Conservation (phyloP, 2,888 invertebrate genomes). For the Drosophila mettleri region DNA sequence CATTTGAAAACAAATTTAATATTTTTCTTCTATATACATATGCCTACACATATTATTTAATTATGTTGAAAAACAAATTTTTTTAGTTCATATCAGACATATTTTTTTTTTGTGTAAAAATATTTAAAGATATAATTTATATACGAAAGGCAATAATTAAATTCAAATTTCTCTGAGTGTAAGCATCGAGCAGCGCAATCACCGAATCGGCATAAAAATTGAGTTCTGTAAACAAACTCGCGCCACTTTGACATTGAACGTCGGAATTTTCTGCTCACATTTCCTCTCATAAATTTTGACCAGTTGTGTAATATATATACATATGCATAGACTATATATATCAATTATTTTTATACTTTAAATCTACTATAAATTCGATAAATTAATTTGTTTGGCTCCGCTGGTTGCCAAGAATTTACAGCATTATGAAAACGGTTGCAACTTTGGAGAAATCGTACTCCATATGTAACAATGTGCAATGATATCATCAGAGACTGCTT, state of each 20-base stretch:
- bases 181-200: conserved; percentile 16
- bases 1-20: too few relatives aligned
- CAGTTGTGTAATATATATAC: conserved; percentile 63
- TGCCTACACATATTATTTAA: too few relatives aligned
- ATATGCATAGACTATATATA: neutral
- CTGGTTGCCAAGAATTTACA: conserved; percentile 60
- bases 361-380: conserved; percentile 43
- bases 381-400: conserved; percentile 58
- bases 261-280: conserved; percentile 46
- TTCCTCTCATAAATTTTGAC: conserved; percentile 73
- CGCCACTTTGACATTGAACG: conserved; percentile 71
- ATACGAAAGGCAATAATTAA: too few relatives aligned
- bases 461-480: conserved; percentile 39
- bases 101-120: too few relatives aligned
- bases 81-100: too few relatives aligned
- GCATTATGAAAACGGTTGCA: conserved; percentile 30
- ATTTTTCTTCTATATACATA: too few relatives aligned
- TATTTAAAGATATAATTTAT: too few relatives aligned
- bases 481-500: conserved; percentile 45
- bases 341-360: conserved; percentile 11
- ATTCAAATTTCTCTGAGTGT: conserved; percentile 21
- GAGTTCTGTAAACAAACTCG: conserved; percentile 58
- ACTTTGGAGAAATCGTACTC: conserved; percentile 12
- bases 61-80: too few relatives aligned
- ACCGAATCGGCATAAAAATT: conserved; percentile 33